Evolutionary conservation across 2,113 vertebrate genomes (phyloP), one percentile per base, ranked within the genome.

Genomic region (Aptenodytes patagonicus): DNA sequence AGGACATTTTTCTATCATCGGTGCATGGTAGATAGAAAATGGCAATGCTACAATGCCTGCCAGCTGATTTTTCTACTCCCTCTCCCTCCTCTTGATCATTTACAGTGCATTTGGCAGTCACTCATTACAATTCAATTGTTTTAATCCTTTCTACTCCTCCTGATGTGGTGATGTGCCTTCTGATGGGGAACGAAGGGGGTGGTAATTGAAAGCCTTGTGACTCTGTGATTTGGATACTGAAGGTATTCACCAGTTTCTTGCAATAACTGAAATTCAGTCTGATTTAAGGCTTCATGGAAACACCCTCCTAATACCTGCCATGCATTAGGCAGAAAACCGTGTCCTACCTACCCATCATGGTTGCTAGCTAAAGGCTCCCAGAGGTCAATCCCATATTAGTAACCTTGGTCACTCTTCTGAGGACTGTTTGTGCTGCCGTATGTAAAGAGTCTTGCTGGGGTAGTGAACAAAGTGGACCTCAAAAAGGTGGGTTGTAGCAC

Each of bases 111-210:
- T 85, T 92, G 49, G 65, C 68, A 96, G 40, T 95, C 71, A 64
- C 42, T 94, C 75, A 79, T 94, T 93, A 91, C 32, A 83, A 32
- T 76, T 81, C 11, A 61, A 20, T 65, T 89, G 61, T 81, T 97
- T 82, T 83, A 97, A 85, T 89, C 66, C 65, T 79, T 95, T 77
- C 80, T 76, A 6, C 29, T 65, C 40, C 40, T 90, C 34, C 36
- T 65, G 55, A 64, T 64, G 17, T 47, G 31, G 71, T 46, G 38
- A 90, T 38, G 19, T 46, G 42, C 47, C 93, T 94, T 89, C 75
- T 87, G 64, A 62, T 79, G 34, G 6, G 55, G 70, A 90, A 71
- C 4, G 0, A 87, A 84, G 18, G 0, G 11, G 8, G 17, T 75
- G 47, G 31, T 90, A 92, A 90, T 73, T 93, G 54, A 80, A 94